phyloP scores from a whole-genome alignment of 2,797 vertebrate species.

The Ceyx erithaca region DNA sequence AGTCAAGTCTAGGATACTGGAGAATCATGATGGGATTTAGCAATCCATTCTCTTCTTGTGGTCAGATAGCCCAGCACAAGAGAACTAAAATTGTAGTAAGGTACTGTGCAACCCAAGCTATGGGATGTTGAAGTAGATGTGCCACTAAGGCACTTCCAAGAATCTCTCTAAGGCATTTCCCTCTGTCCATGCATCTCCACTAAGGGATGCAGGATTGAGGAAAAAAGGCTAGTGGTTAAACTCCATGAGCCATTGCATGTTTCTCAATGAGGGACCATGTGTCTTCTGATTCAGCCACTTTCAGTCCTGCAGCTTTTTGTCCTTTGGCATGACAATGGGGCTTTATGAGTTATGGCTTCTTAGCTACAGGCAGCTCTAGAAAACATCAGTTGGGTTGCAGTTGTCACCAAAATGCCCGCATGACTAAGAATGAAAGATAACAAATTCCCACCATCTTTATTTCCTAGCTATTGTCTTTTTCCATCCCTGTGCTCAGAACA shows the following conservation, averaged over 20 bases:
- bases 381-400: background rate
- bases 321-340: background rate
- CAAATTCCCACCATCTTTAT: background rate
- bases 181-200: background rate
- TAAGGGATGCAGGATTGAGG: background rate
- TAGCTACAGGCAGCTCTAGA: background rate
- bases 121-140: background rate
- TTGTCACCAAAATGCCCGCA: rapidly evolving
- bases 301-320: background rate
- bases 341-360: background rate
- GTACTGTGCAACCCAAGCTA: background rate
- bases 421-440: background rate
- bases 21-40: background rate
- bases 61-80: background rate
- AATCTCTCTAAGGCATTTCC: background rate
- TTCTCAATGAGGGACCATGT: background rate
- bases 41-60: background rate
- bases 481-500: background rate
- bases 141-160: background rate
- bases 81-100: background rate
- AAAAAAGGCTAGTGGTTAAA: background rate
- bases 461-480: background rate
- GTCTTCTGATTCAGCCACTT: background rate
- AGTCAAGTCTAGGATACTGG: background rate
- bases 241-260: background rate